Evolutionary conservation across 2,797 vertebrate species (phyloP).

Genomic region (Syndactyla subalaris): DNA sequence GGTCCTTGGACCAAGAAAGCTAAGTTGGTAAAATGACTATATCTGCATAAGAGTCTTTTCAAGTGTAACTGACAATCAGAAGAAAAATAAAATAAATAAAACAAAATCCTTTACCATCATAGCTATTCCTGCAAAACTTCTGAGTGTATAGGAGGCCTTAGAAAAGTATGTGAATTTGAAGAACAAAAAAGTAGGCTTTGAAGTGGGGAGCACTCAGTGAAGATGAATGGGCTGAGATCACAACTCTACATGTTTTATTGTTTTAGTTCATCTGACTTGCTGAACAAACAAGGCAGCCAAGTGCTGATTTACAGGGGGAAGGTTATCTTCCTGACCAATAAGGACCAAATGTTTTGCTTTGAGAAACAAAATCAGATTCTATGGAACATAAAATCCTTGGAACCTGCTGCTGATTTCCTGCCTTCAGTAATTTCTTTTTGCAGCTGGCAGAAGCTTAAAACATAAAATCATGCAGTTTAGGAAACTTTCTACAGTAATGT

Average conservation of each 20-base stretch:
- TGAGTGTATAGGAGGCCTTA: too few relatives aligned
- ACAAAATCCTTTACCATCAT: not conserved
- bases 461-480: not conserved
- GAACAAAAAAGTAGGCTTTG: constrained; percentile 39
- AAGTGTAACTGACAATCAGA: not conserved
- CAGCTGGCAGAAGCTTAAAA: constrained; percentile 14
- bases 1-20: not conserved
- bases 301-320: constrained; percentile 54
- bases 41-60: not conserved
- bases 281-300: constrained; percentile 59
- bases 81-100: not conserved
- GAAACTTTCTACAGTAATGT: not conserved
- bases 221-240: constrained; percentile 59
- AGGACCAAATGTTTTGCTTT: constrained; percentile 44
- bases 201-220: constrained; percentile 37
- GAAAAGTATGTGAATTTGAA: constrained; percentile 12
- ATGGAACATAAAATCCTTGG: constrained; percentile 56
- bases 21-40: not conserved
- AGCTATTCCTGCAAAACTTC: too few relatives aligned
- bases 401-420: constrained; percentile 60
- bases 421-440: constrained; percentile 18
- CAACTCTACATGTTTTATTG: constrained; percentile 60
- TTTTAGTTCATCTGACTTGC: constrained; percentile 58
- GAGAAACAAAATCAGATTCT: constrained; percentile 42
- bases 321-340: constrained; percentile 50